Evolutionary conservation across 2,797 vertebrate genomes (phyloP).

Genomic region (Catharus ustulatus): DNA sequence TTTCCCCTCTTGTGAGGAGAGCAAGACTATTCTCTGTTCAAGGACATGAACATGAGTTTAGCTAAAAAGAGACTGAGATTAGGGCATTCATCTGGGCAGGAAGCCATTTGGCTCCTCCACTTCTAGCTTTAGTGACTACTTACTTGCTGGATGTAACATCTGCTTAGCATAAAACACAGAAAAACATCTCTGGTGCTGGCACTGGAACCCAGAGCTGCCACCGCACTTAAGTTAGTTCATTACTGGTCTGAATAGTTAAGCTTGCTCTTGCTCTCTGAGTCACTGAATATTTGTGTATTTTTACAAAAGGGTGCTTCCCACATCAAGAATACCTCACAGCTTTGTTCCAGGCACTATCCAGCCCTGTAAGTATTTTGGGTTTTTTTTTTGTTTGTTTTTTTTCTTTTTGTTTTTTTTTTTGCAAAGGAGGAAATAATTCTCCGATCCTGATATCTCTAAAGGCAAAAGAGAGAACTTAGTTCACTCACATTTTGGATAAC

Average conservation of each 20-base stretch:
- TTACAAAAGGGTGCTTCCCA: slow-evolving; percentile 46
- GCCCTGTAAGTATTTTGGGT: neutral
- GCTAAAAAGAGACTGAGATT: neutral
- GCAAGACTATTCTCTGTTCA: neutral
- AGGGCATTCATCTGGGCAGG: neutral
- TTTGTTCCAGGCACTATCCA: slow-evolving; percentile 44
- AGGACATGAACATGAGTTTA: neutral
- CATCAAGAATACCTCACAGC: slow-evolving; percentile 56
- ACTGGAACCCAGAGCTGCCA: neutral
- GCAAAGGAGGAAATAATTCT: neutral
- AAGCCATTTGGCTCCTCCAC: neutral
- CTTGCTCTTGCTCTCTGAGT: slow-evolving; percentile 48
- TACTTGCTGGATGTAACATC: neutral
- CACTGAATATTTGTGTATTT: slow-evolving; percentile 40
- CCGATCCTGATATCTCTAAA: neutral
- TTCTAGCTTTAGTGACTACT: neutral
- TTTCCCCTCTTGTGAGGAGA: neutral
- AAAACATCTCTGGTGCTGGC: slow-evolving; percentile 1
- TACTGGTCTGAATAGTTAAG: slow-evolving; percentile 33
- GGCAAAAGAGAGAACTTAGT: neutral
- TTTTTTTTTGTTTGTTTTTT: too few species aligned
- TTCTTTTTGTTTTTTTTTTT: neutral
- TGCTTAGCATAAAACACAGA: slow-evolving; percentile 29
- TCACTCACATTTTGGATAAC: neutral
- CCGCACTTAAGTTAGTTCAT: neutral